Evolutionary conservation across 2,888 invertebrate genomes (phyloP), one percentile per base, ranked within the genome.

Genomic region (Anthrax anthrax): DNA sequence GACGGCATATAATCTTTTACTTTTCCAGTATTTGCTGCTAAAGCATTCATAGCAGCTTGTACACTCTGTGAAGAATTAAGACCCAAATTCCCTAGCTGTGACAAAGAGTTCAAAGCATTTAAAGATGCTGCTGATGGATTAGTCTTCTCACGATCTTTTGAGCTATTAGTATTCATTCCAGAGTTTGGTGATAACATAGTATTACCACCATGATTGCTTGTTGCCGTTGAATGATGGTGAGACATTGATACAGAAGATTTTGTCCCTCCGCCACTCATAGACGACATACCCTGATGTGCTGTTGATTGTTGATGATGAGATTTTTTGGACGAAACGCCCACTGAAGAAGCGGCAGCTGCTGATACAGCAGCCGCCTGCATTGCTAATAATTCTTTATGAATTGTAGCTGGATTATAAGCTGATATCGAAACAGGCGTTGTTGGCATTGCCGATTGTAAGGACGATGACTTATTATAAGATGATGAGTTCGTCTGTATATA

Each of bases 31-130:
- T 63, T 61, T 44, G 65, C 67, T 4, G 66, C 68, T 14, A 67
- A 61, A 2, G 67, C 68, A 57, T 67, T 68, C 68, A 68, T 68
- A 3, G 68, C 68, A 38, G 68, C 68, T 55, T 67, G 67, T 55
- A 68, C 65, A 56, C 67, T 67, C 49, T 68, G 68, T 50, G 65
- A 65, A 4, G 68, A 65, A 52, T 62, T 67, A 52, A 68, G 60
- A 16, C 68, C 66, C 29, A 67, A 50, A 16, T 62, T 62, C 14
- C 68, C 65, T 27, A 68, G 61, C 49, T 68, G 68, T 3, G 67
- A 66, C 39, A 68, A 50, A 19, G 68, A 67, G 46, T 65, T 68
- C 27, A 68, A 59, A 3, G 68, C 68, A 54, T 67, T 68, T 18
- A 68, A 50, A 23, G 68, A 67, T 13, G 64, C 62, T 12, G 51